These are phyloP conservation scores for Tonatia bakeri DNA, from an alignment of 2,113 vertebrate species.

Conservation along the genomic window DNA sequence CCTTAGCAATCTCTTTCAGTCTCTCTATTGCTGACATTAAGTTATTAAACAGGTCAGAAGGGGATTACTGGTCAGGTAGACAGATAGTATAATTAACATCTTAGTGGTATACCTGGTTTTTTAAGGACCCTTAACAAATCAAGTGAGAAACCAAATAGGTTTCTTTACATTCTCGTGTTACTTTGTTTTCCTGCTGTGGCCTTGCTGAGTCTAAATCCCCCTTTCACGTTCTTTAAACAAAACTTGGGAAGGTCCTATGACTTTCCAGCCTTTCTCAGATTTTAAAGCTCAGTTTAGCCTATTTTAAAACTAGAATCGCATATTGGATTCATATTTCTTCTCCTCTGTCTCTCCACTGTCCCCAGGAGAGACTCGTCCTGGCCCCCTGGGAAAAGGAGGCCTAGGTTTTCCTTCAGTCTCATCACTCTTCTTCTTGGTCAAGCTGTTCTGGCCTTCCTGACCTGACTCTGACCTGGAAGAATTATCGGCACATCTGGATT, in stretches of 20 bases:
- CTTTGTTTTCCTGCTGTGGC: background rate
- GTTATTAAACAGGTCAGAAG: background rate
- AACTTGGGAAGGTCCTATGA: background rate
- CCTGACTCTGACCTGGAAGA: background rate
- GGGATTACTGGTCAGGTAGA: background rate
- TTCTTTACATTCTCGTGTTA: background rate
- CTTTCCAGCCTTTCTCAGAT: background rate
- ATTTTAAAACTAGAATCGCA: background rate
- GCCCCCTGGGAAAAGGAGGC: background rate
- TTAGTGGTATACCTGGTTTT: background rate
- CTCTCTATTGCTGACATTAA: background rate
- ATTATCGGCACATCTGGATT: background rate
- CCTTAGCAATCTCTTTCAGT: background rate
- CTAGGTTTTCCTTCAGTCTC: background rate
- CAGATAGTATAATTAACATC: background rate
- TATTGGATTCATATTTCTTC: background rate
- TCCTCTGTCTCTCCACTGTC: background rate
- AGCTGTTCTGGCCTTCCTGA: background rate
- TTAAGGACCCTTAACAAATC: background rate
- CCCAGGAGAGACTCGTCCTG: rapidly evolving
- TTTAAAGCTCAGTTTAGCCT: background rate
- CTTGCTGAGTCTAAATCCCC: background rate
- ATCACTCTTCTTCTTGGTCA: background rate
- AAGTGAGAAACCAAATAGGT: background rate
- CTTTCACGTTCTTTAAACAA: background rate